These are phyloP conservation scores for Taenioides sp. DNA, from an alignment of 2,797 vertebrate species.

Conservation along the genomic window DNA sequence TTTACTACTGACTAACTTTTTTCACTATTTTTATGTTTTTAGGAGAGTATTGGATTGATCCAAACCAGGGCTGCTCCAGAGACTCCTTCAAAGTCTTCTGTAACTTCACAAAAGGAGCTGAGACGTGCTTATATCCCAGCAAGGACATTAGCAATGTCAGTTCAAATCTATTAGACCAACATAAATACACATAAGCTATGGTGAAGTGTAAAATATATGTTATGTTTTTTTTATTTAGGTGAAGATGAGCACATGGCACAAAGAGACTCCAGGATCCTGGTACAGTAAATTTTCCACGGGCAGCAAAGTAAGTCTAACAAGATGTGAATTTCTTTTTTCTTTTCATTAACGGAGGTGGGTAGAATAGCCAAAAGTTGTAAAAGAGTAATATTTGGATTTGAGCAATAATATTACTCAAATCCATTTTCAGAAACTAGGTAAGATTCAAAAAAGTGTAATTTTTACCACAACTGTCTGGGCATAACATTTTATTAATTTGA, in stretches of 20 bases:
- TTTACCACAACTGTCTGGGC: too few species aligned
- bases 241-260: conserved; percentile 77
- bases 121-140: conserved; percentile 79
- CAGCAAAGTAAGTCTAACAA: conserved; percentile 72
- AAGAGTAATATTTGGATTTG: too few species aligned
- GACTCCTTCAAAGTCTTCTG: conserved; percentile 85
- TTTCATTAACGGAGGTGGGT: too few species aligned
- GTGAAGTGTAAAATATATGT: neutral
- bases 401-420: too few species aligned
- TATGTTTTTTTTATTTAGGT: conserved; percentile 63
- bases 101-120: conserved; percentile 80
- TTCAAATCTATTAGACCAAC: neutral
- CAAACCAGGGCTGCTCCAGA: conserved; percentile 83
- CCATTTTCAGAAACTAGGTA: too few species aligned
- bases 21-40: conserved; percentile 16
- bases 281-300: conserved; percentile 82
- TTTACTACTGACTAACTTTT: too few species aligned
- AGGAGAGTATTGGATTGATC: conserved; percentile 86
- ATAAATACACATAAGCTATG: too few species aligned
- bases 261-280: conserved; percentile 80
- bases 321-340: neutral
- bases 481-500: too few species aligned
- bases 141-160: conserved; percentile 71
- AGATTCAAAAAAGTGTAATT: too few species aligned
- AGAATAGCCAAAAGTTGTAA: too few species aligned